Conservation (phyloP, 2,888 invertebrate genomes). For the Pammene aurita region DNA sequence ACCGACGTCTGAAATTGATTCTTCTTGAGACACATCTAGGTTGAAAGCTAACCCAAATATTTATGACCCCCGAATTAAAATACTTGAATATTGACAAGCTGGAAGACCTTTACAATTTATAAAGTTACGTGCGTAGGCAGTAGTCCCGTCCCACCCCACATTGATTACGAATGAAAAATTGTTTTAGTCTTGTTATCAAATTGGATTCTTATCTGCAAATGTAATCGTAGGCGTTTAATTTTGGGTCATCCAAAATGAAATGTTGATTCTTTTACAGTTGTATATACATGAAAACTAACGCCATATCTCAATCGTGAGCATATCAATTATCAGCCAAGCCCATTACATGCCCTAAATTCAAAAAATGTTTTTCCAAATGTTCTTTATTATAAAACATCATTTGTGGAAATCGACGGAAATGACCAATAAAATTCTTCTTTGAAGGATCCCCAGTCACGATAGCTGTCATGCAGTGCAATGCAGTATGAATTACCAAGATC, state of each 20-base stretch:
- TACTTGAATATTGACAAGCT: no score
- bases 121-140: not conserved
- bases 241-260: not conserved
- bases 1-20: not conserved
- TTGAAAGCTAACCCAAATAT: not conserved
- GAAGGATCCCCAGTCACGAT: slow-evolving; percentile 41
- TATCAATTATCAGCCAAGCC: slow-evolving; percentile 54
- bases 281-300: not conserved
- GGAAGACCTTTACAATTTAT: not conserved
- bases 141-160: no score
- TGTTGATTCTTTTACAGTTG: not conserved
- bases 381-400: slow-evolving; percentile 4
- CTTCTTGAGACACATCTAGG: not conserved
- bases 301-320: slow-evolving; percentile 41
- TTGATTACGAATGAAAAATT: not conserved
- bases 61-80: not conserved
- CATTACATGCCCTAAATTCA: slow-evolving; percentile 53
- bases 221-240: slow-evolving; percentile 1
- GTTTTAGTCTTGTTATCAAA: not conserved
- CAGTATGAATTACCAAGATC: slow-evolving; percentile 54
- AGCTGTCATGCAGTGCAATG: slow-evolving; percentile 46
- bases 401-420: slow-evolving; percentile 2
- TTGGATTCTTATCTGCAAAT: slow-evolving; percentile 12
- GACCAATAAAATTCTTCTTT: slow-evolving; percentile 3
- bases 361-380: slow-evolving; percentile 11